Conservation (phyloP, 2,888 invertebrate species). For the Sphaerophoria taeniata region DNA sequence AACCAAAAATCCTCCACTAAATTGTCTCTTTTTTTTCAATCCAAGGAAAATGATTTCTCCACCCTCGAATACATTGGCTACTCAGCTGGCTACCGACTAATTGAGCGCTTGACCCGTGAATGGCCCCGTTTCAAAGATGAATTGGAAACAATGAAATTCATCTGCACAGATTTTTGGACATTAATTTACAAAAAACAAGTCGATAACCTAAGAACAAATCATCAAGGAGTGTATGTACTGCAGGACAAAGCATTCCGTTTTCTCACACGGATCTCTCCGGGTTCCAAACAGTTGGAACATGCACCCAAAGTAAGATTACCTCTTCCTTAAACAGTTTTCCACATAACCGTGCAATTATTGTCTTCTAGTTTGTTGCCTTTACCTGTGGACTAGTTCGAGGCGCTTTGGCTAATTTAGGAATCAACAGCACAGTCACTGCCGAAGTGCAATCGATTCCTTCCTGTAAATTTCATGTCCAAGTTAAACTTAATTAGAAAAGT, state of each 20-base stretch:
- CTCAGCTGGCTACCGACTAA: conserved; percentile 92
- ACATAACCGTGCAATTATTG: too few relatives aligned
- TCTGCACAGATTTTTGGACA: conserved; percentile 99
- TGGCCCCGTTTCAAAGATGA: conserved; percentile 98
- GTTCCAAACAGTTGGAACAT: conserved; percentile 95
- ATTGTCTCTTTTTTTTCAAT: conserved; percentile 2
- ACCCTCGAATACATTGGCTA: conserved; percentile 93
- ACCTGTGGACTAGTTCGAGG: conserved; percentile 98
- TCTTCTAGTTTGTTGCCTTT: conserved; percentile 91
- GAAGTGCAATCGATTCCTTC: conserved; percentile 96
- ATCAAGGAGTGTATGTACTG: conserved; percentile 98
- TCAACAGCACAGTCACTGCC: conserved; percentile 96
- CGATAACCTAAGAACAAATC: conserved; percentile 97
- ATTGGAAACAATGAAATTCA: conserved; percentile 98
- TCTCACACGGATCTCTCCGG: conserved; percentile 92
- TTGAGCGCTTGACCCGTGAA: conserved; percentile 94
- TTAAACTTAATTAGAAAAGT: conserved; percentile 86
- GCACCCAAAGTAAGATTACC: conserved; percentile 89
- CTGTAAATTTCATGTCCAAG: conserved; percentile 96
- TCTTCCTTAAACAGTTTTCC: background rate
- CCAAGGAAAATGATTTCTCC: conserved; percentile 85
- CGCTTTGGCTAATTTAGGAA: conserved; percentile 96
- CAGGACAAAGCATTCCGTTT: conserved; percentile 98
- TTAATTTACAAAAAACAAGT: conserved; percentile 98
- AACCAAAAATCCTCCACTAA: background rate